Conservation (phyloP, 2,113 vertebrate genomes). For the Gallinago paraguaiae region DNA sequence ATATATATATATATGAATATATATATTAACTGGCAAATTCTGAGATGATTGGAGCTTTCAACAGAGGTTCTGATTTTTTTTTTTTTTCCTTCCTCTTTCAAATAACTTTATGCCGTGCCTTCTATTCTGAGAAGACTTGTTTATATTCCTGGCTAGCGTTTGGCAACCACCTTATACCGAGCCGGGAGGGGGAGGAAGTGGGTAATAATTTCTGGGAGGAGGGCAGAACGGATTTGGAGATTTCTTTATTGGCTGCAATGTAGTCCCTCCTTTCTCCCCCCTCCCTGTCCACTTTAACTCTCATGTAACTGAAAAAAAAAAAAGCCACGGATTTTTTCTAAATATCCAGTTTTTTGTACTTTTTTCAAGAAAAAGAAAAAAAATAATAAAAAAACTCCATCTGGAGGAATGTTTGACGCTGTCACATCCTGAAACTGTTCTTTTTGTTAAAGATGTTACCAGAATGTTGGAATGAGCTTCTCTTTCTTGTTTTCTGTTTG, state of each 20-base stretch:
- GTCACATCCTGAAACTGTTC: slow-evolving; percentile 64
- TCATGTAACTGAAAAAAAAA: slow-evolving; percentile 52
- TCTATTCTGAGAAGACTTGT: slow-evolving; percentile 75
- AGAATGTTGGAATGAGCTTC: slow-evolving; percentile 68
- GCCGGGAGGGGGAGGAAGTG: slow-evolving; percentile 65
- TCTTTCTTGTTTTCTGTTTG: slow-evolving; percentile 58
- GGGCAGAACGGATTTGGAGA: slow-evolving; percentile 64
- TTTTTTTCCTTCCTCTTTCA: slow-evolving; percentile 42
- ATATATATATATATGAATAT: slow-evolving; percentile 49
- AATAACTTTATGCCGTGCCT: slow-evolving; percentile 74
- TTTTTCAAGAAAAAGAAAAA: slow-evolving; percentile 60
- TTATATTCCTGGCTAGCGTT: slow-evolving; percentile 77
- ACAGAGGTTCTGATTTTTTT: slow-evolving; percentile 54
- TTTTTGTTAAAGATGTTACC: slow-evolving; percentile 59
- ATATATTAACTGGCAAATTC: slow-evolving; percentile 64
- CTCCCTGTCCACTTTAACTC: slow-evolving; percentile 69
- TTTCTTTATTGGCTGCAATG: slow-evolving; percentile 64
- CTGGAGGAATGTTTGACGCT: slow-evolving; percentile 68
- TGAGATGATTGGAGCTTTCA: slow-evolving; percentile 62
- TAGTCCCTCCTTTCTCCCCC: slow-evolving; percentile 69
- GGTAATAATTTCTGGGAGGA: slow-evolving; percentile 67
- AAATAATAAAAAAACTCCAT: slow-evolving; percentile 9
- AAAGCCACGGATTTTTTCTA: slow-evolving; percentile 70
- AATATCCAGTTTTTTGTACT: slow-evolving; percentile 70
- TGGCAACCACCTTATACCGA: slow-evolving; percentile 50